Base-by-base conservation (phyloP, 2,113 vertebrate species). In the Motacilla tschutschensis region DNA sequence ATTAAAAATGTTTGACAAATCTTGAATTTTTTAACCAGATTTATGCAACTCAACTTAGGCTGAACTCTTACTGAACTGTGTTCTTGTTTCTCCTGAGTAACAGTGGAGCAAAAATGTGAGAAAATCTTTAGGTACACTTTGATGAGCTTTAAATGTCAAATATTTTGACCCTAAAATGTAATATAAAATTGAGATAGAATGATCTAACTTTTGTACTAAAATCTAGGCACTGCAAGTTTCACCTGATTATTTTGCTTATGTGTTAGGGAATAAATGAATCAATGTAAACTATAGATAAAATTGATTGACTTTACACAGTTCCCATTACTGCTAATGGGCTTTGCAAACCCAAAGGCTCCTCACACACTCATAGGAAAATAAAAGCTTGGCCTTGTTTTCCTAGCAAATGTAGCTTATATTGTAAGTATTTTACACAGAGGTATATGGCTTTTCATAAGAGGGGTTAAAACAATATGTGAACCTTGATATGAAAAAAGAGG, bases 51-150 rank as follows among this genome's bases (percentile, higher is more conserved):
- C 24, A 47, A 20, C 80, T 91, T 58, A 85, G 41, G 12, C 16
- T 95, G 79, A 92, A 91, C 83, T 85, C 35, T 71, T 53, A 62
- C 18, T 91, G 80, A 92, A 87, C 73, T 85, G 43, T 59, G 3
- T 48, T 71, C 35, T 25, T 85, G 35, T 90, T 92, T 85, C 4
- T 2, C 43, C 3, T 4, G 64, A 73, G 25, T 63, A 70, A 38
- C 24, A 83, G 58, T 17, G 43, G 77, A 78, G 29, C 28, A 80
- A 71, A 43, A 71, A 75, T 28, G 18, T 59, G 60, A 69, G 51
- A 83, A 72, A 64, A 53, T 53, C 12, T 78, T 51, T 33, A 76
- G n/a, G 35, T 84, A 87, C 36, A 65, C 55, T 36, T 47, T 83
- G 69, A 40, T 51, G 8, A 71, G 67, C 46, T 85, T 78, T 72